Evolutionary conservation across 2,113 vertebrate genomes (phyloP).

Genomic region (Nesoenas mayeri): DNA sequence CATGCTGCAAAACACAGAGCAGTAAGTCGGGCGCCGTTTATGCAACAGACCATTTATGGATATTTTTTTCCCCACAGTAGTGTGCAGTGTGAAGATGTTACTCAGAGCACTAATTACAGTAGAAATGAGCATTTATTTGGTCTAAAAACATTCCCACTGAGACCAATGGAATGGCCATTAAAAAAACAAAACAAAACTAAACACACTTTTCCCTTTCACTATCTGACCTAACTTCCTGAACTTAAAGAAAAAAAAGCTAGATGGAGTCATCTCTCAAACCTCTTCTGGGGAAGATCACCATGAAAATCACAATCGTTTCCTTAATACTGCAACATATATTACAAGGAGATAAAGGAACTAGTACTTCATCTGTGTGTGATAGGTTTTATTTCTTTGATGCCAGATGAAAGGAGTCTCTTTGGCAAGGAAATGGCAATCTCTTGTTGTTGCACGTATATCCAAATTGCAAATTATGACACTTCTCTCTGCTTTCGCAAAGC

Average conservation of each 20-base stretch:
- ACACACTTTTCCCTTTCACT: neutral
- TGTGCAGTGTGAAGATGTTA: neutral
- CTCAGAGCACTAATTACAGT: neutral
- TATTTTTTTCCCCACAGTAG: neutral
- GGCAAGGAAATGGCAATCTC: conserved; percentile 37
- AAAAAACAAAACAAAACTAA: no score
- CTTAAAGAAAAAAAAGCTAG: neutral
- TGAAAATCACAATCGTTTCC: neutral
- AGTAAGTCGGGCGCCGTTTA: neutral
- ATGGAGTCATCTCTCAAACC: neutral
- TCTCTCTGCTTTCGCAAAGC: conserved; percentile 37
- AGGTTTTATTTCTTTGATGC: conserved; percentile 64
- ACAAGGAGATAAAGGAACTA: conserved; percentile 21
- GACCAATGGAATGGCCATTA: neutral
- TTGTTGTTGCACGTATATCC: neutral
- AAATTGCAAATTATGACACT: conserved; percentile 33
- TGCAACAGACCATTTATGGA: neutral
- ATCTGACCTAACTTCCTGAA: neutral
- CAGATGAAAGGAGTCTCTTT: conserved; percentile 62
- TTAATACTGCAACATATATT: neutral
- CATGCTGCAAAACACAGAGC: neutral
- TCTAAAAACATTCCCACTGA: neutral
- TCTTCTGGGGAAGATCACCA: neutral
- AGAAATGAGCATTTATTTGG: neutral
- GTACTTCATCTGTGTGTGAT: conserved; percentile 9